A percentile compares a stretch with the other conserved stretches of the same genome.
Conservation (phyloP, 2,888 invertebrate species). For the Euproctis similis region DNA sequence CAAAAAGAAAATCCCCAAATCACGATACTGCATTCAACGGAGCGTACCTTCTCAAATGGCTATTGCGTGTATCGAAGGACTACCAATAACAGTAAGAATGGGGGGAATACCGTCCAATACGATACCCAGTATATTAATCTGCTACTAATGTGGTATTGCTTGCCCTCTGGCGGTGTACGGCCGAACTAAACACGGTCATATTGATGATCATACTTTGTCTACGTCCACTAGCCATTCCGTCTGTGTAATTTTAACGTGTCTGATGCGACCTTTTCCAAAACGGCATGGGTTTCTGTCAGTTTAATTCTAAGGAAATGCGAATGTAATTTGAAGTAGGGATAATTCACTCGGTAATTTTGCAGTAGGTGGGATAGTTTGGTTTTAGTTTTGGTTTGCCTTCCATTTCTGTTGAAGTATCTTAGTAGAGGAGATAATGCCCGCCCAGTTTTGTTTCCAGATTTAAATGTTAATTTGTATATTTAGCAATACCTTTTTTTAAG, state of each 20-base stretch:
- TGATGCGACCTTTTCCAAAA: slow-evolving; percentile 39
- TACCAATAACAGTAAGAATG: slow-evolving; percentile 51
- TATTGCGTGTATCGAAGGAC: slow-evolving; percentile 58
- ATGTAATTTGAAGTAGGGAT: slow-evolving; percentile 35
- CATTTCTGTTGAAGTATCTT: slow-evolving; percentile 18
- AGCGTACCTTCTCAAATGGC: slow-evolving; percentile 48
- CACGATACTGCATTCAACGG: slow-evolving; percentile 31
- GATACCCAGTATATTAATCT: slow-evolving; percentile 61
- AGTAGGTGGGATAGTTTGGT: slow-evolving; percentile 18
- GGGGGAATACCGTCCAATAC: slow-evolving; percentile 32
- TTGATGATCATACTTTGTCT: slow-evolving; percentile 65
- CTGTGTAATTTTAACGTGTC: slow-evolving; percentile 48
- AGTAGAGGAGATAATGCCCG: too few species aligned
- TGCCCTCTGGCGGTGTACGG: slow-evolving; percentile 37
- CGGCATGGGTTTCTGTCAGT: slow-evolving; percentile 34
- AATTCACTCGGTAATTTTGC: slow-evolving; percentile 28
- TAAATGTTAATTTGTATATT: too few species aligned
- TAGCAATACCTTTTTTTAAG: too few species aligned
- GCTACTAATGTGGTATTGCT: slow-evolving; percentile 60
- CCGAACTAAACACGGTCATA: slow-evolving; percentile 41
- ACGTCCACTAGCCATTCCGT: slow-evolving; percentile 49
- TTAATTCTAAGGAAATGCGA: slow-evolving; percentile 43
- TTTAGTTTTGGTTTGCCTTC: slow-evolving; percentile 13
- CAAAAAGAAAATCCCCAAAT: slow-evolving; percentile 27
- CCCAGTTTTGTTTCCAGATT: too few species aligned